These are phyloP conservation scores for Gortyna flavago DNA, from an alignment of 2,888 invertebrate species.

Conservation along the genomic window DNA sequence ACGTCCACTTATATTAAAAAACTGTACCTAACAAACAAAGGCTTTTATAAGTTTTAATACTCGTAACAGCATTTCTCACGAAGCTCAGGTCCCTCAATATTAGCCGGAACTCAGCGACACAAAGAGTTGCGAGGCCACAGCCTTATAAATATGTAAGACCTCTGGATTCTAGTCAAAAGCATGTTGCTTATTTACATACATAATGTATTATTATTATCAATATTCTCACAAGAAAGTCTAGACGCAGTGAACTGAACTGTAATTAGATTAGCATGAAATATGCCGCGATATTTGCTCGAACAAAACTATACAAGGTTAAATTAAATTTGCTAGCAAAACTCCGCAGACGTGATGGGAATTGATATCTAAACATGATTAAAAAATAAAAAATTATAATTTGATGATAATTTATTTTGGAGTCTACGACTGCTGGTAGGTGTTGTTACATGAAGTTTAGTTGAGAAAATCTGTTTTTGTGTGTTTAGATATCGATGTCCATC, in stretches of 20 bases:
- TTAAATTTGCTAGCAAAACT: background rate
- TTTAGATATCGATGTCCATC: no score
- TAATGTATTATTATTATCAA: conserved; percentile 59
- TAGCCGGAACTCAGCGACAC: conserved; percentile 43
- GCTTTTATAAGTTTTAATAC: conserved; percentile 44
- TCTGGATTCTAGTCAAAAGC: conserved; percentile 54
- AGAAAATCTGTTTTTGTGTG: no score
- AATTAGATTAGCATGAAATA: conserved; percentile 30
- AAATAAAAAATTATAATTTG: background rate
- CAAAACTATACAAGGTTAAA: background rate
- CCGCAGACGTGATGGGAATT: background rate
- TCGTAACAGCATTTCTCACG: conserved; percentile 38
- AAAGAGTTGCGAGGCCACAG: conserved; percentile 50
- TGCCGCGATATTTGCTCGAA: conserved; percentile 2
- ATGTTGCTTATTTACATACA: conserved; percentile 64
- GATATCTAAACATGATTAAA: background rate
- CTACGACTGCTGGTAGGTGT: no score
- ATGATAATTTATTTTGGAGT: background rate
- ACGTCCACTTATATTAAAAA: conserved; percentile 7
- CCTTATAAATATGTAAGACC: conserved; percentile 64
- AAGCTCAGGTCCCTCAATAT: conserved; percentile 36
- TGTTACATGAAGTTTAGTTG: no score
- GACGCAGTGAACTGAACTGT: conserved; percentile 11
- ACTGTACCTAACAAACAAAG: conserved; percentile 4
- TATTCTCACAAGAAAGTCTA: conserved; percentile 38